Conservation (phyloP, 2,888 invertebrate species). For the Xylophagus ater region DNA sequence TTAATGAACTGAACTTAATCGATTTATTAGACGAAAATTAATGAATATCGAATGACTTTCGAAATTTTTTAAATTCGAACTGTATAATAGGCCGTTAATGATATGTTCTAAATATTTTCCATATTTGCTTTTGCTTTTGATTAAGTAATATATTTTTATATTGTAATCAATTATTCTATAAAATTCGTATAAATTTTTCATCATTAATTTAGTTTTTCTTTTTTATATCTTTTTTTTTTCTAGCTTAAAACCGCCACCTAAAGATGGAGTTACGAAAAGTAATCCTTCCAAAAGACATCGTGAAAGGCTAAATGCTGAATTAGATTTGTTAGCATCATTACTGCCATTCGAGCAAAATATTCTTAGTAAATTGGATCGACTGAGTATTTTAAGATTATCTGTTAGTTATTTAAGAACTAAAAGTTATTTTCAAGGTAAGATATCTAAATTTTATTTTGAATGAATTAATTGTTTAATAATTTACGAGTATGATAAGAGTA, state of each 20-base stretch:
- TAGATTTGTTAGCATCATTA: constrained; percentile 91
- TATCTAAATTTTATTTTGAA: not conserved
- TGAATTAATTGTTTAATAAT: not conserved
- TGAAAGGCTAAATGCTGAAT: constrained; percentile 93
- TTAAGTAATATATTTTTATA: not conserved
- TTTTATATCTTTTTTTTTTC: constrained; percentile 28
- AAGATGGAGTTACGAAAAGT: constrained; percentile 89
- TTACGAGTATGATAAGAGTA: not conserved
- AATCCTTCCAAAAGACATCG: constrained; percentile 98
- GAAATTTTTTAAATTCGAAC: too few species aligned
- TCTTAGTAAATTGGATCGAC: constrained; percentile 92
- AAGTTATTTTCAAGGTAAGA: constrained; percentile 98
- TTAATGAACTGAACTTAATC: too few species aligned
- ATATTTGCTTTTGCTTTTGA: not conserved
- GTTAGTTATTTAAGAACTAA: constrained; percentile 98
- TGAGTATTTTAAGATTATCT: constrained; percentile 92
- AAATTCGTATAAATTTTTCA: not conserved
- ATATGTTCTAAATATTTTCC: too few species aligned
- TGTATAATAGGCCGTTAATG: too few species aligned
- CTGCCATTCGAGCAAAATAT: constrained; percentile 97
- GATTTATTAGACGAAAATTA: constrained; percentile 2
- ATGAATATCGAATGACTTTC: constrained; percentile 2
- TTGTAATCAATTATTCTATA: not conserved
- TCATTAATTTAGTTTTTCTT: not conserved
- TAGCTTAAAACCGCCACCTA: constrained; percentile 90